phyloP scores from a whole-genome alignment of 2,797 vertebrate genomes.

The Cuniculus paca region DNA sequence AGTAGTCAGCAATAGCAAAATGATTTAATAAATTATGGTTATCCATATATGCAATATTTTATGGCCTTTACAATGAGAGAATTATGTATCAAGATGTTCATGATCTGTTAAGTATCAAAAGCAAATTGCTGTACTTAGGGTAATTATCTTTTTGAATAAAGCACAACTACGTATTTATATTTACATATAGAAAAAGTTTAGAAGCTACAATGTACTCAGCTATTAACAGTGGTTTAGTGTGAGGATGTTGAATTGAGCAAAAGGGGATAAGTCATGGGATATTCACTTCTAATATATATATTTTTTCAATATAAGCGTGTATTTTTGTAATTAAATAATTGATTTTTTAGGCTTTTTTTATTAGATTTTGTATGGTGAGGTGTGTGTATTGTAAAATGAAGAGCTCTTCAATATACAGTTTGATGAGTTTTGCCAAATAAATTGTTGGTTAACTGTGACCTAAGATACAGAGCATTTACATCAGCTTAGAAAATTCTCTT shows the following conservation, averaged over 20 bases:
- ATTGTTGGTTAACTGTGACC: not conserved
- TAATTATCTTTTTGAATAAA: too few relatives aligned
- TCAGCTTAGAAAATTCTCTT: not conserved
- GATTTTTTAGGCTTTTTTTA: not conserved
- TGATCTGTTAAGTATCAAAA: too few relatives aligned
- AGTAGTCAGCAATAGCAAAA: not conserved
- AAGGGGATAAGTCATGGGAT: too few relatives aligned
- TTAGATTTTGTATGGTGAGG: not conserved
- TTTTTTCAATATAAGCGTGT: not conserved
- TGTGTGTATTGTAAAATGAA: not conserved
- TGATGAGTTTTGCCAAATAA: too few relatives aligned
- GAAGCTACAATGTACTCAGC: too few relatives aligned
- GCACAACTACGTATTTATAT: too few relatives aligned
- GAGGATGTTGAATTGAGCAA: too few relatives aligned
- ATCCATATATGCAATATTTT: not conserved
- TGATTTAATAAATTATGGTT: constrained; percentile 18
- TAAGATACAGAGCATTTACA: not conserved
- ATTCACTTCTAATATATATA: too few relatives aligned
- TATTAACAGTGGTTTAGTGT: too few relatives aligned
- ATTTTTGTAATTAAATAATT: not conserved
- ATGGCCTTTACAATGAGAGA: not conserved
- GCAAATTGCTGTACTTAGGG: too few relatives aligned
- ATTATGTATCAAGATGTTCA: constrained; percentile 5
- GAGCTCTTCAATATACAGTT: not conserved
- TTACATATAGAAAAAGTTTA: too few relatives aligned